phyloP scores from a whole-genome alignment of 2,797 vertebrate genomes.

The Falco peregrinus region DNA sequence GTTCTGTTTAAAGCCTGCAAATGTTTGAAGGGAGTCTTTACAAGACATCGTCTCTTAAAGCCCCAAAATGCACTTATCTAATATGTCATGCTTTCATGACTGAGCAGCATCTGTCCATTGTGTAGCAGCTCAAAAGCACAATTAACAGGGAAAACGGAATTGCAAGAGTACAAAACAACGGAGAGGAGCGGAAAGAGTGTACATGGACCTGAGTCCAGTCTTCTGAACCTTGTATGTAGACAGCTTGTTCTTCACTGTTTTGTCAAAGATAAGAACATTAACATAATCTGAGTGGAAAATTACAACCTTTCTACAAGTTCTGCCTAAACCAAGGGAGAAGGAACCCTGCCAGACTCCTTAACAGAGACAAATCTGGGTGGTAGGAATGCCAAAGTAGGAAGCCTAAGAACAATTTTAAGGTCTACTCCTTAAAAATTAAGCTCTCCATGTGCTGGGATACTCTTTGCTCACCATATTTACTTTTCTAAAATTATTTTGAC shows the following conservation, averaged over 20 bases:
- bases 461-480: not conserved
- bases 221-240: not conserved
- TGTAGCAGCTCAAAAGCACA: not conserved
- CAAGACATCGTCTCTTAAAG: not conserved
- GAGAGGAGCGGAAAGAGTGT: not conserved
- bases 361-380: not conserved
- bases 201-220: accelerated
- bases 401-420: not conserved
- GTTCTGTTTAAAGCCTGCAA: not conserved
- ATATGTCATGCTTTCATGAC: not conserved
- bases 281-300: not conserved
- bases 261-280: not conserved
- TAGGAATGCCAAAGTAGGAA: not conserved
- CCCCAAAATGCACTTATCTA: not conserved
- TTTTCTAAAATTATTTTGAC: not conserved
- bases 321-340: not conserved
- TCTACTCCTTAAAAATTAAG: not conserved
- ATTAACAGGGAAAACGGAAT: not conserved
- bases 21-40: not conserved
- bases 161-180: not conserved
- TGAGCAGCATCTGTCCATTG: not conserved
- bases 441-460: not conserved
- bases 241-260: not conserved
- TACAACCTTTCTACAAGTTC: not conserved
- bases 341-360: not conserved